Evolutionary conservation across 1,140 invertebrate genomes (phyloP).

Genomic region (Pseudachorutes palmiensis): DNA sequence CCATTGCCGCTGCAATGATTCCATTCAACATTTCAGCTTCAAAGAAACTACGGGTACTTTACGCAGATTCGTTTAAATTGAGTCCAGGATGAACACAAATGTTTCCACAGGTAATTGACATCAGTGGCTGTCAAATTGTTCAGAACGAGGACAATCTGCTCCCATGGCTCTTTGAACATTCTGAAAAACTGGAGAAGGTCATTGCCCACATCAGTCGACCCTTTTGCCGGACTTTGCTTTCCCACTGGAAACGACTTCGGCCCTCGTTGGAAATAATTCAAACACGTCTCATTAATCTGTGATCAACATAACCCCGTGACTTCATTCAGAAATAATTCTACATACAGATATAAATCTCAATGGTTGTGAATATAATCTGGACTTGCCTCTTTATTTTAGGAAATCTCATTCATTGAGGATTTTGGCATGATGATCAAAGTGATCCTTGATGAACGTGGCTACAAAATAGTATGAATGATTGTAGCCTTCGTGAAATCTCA

Average conservation of each 20-base stretch:
- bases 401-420: slow-evolving; percentile 39
- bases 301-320: no score
- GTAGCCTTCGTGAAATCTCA: slow-evolving; percentile 69
- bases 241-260: neutral
- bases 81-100: no score
- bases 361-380: neutral
- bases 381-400: neutral
- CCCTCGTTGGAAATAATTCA: neutral
- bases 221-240: neutral
- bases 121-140: neutral
- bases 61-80: no score
- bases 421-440: slow-evolving; percentile 79
- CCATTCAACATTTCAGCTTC: neutral
- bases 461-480: slow-evolving; percentile 97
- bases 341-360: neutral
- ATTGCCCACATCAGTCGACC: neutral
- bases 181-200: neutral
- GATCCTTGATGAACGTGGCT: slow-evolving; percentile 84
- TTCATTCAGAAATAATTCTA: no score
- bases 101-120: no score
- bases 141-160: neutral
- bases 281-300: no score
- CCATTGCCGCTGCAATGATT: neutral
- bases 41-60: neutral
- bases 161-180: neutral